Conservation (phyloP, 2,113 vertebrate species). For the Pachyramphus minor region DNA sequence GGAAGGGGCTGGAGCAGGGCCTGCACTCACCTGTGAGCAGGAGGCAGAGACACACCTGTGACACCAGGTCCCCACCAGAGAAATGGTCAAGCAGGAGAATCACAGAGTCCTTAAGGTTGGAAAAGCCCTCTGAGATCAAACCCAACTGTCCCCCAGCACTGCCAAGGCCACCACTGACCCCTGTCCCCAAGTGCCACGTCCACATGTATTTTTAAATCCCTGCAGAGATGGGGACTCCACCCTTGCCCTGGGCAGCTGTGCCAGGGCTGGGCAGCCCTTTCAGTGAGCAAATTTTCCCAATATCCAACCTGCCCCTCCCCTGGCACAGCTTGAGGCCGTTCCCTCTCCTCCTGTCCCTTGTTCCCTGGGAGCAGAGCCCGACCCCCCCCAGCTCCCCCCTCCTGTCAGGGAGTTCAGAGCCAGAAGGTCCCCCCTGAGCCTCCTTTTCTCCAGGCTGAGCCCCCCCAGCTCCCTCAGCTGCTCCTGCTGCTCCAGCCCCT, state of each 20-base stretch:
- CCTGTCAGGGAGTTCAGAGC: not conserved
- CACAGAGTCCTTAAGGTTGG: not conserved
- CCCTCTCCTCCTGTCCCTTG: not conserved
- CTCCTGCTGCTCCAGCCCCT: not conserved
- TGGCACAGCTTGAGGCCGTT: not conserved
- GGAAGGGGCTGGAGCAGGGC: not conserved
- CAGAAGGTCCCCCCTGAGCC: not conserved
- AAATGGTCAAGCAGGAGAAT: not conserved
- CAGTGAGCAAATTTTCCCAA: accelerated
- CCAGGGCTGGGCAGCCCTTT: accelerated
- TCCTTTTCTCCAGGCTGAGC: not conserved
- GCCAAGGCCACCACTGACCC: not conserved
- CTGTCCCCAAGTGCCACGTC: not conserved
- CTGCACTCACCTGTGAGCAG: not conserved
- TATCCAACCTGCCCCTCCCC: accelerated
- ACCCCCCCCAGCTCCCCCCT: not conserved
- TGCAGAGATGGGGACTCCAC: not conserved
- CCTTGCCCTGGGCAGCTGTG: not conserved
- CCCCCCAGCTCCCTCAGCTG: not conserved
- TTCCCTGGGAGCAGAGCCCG: not conserved
- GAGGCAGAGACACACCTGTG: not conserved
- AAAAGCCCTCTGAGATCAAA: not conserved
- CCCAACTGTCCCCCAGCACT: not conserved
- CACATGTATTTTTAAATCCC: accelerated
- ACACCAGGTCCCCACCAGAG: not conserved